phyloP scores from a whole-genome alignment of 2,797 vertebrate genomes.

The Percopsis omiscomaycus region DNA sequence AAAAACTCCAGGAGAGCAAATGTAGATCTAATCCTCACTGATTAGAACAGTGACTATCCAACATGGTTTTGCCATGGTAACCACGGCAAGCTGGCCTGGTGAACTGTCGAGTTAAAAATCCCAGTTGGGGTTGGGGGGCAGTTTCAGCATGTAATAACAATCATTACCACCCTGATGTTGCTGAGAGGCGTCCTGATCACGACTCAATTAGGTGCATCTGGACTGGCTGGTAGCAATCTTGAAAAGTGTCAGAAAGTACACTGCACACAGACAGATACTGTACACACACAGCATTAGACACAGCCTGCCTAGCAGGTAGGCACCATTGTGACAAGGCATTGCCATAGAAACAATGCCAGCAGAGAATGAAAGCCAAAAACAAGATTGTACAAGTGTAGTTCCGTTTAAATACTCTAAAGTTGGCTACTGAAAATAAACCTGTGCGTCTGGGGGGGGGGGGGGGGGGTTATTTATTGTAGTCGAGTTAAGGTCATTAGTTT shows the following conservation, averaged over 20 bases:
- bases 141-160: slow-evolving; percentile 64
- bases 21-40: slow-evolving; percentile 46
- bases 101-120: slow-evolving; percentile 49
- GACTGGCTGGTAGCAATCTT: slow-evolving; percentile 36
- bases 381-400: slow-evolving; percentile 23
- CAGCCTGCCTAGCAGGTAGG: slow-evolving; percentile 43
- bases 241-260: slow-evolving; percentile 36
- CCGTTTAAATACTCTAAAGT: background rate
- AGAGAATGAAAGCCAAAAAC: slow-evolving; percentile 1
- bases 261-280: too few species aligned
- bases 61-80: slow-evolving; percentile 63
- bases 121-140: slow-evolving; percentile 14
- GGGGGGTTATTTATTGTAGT: background rate
- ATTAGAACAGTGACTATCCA: slow-evolving; percentile 50
- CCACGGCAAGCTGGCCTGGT: slow-evolving; percentile 52
- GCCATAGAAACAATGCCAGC: slow-evolving; percentile 37
- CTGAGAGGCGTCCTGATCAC: slow-evolving; percentile 46
- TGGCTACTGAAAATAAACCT: slow-evolving; percentile 1
- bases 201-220: slow-evolving; percentile 57
- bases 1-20: slow-evolving; percentile 40
- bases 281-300: slow-evolving; percentile 13
- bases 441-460: too few species aligned
- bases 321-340: slow-evolving; percentile 13
- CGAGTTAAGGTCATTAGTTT: background rate
- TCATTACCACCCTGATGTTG: slow-evolving; percentile 55